These are phyloP conservation scores for Mohoua ochrocephala DNA, from an alignment of 2,113 vertebrate species.

Conservation along the genomic window DNA sequence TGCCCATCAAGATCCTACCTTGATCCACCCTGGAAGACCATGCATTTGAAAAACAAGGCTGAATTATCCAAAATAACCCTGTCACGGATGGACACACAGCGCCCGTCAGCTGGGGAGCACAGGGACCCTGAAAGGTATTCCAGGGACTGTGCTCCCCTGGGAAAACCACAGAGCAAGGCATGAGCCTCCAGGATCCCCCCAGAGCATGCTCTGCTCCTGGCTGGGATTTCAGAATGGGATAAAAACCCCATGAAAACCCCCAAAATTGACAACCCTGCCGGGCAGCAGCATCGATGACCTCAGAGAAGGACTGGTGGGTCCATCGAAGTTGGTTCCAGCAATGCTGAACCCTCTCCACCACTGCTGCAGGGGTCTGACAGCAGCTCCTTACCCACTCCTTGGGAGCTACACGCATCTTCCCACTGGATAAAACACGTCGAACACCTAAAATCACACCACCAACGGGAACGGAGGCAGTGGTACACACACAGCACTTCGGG, in stretches of 20 bases:
- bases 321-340: accelerated
- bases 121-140: background rate
- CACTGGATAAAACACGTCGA: accelerated
- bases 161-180: background rate
- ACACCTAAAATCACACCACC: background rate
- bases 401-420: background rate
- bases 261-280: accelerated
- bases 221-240: background rate
- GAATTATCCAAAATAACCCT: background rate
- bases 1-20: background rate
- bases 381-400: too few species aligned
- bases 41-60: background rate
- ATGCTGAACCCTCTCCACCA: background rate
- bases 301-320: background rate
- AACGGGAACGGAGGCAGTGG: accelerated
- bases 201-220: background rate
- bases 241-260: background rate
- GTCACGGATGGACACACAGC: background rate
- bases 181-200: background rate
- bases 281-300: background rate
- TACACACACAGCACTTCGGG: background rate
- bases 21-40: background rate
- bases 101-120: background rate
- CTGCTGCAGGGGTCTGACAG: background rate
- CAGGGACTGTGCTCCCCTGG: too few species aligned